Evolutionary conservation across 2,113 vertebrate genomes (phyloP).

Genomic region (Pteruthius melanotis): DNA sequence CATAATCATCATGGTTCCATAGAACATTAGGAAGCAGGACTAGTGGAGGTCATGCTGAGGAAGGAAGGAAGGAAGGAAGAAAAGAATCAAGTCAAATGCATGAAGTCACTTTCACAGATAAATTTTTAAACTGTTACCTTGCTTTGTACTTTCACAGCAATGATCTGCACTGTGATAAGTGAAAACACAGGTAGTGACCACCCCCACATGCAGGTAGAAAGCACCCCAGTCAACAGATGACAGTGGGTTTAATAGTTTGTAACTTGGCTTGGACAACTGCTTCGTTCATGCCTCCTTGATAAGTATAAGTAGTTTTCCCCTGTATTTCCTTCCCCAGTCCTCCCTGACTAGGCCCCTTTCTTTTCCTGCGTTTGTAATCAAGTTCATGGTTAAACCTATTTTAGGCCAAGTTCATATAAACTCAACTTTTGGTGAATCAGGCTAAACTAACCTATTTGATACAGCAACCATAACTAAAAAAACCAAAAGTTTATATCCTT

Average conservation of each 20-base stretch:
- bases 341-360: background rate
- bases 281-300: background rate
- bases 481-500: background rate
- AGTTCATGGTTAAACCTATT: background rate
- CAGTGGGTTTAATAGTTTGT: background rate
- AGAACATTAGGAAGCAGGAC: background rate
- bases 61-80: background rate
- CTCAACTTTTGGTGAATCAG: background rate
- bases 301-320: background rate
- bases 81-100: background rate
- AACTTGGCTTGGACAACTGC: background rate
- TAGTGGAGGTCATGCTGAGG: background rate
- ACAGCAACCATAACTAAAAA: background rate
- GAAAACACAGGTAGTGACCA: background rate
- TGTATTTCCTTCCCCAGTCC: background rate
- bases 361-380: background rate
- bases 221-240: background rate
- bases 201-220: background rate
- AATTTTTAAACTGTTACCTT: background rate
- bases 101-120: background rate
- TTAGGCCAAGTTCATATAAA: background rate
- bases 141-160: background rate
- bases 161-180: background rate
- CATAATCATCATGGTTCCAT: background rate
- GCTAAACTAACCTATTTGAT: background rate